Evolutionary conservation across 2,888 invertebrate species (phyloP), one percentile per base, ranked within the genome.

Genomic region (Macrosiphum euphorbiae): DNA sequence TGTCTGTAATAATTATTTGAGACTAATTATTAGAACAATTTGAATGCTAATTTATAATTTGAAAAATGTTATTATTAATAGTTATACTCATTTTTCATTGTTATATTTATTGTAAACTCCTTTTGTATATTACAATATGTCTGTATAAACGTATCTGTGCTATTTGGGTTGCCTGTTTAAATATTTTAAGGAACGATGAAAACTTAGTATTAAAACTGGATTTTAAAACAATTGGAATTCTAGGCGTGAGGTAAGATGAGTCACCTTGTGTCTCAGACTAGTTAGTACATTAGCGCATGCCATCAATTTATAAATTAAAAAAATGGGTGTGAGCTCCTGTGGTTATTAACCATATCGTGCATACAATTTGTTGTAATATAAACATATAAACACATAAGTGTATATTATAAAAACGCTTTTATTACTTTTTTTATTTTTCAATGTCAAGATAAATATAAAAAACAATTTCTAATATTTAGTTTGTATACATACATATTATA

Each of bases 101-200:
- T 20, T 55, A 20, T 52, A 47, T 26, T 86, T 86, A 1, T 85
- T 35, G 58, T 24, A 55, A n/a, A 55, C 52, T 78, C 92, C 92
- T 88, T 41, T 16, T 7, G 67, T 26, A 67, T 41, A 47, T 35
- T 35, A 61, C 7, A 92, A 55, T 61, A 50, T 3, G 26, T 16
- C 13, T 35, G 26, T 61, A 16, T 86, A 24, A 78, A 8, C 2
- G 16, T 24, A 28, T 52, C 55, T 44, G n/a, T 92, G 92, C 13
- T n/a, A 24, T 78, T 44, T 92, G 13, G 0, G 92, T 88, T 92
- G 92, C 92, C 67, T 92, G 16, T 24, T 78, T n/a, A 78, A 78
- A 52, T 1, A 55, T 67, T 88, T 88, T 5, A 41, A 92, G 92
- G 92, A 88, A 52, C 44, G 11, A 87, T 61, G 52, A 28, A 92